A percentile compares a stretch with the other conserved stretches of the same genome.
Evolutionary conservation across 2,888 invertebrate genomes (phyloP).

Genomic region (Dyspetes luteomarginatus): DNA sequence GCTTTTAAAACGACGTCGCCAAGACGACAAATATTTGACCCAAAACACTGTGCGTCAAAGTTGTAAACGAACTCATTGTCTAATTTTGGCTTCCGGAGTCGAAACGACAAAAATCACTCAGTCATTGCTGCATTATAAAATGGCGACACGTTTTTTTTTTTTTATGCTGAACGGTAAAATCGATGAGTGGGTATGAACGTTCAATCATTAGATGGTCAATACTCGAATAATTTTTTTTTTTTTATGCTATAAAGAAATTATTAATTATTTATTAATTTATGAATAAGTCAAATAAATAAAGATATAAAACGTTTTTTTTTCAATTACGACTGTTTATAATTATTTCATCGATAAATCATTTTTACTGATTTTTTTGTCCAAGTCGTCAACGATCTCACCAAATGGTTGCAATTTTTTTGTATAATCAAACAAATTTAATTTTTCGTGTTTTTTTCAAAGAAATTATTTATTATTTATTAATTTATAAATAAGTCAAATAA

Average conservation of each 20-base stretch:
- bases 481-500: background rate
- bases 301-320: background rate
- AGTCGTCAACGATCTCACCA: no score
- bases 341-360: background rate
- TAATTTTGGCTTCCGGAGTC: constrained; percentile 37
- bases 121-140: no score
- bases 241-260: no score
- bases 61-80: constrained; percentile 15
- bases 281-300: background rate
- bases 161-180: no score
- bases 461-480: no score
- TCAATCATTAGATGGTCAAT: no score
- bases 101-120: constrained; percentile 19
- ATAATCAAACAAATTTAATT: no score
- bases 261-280: no score
- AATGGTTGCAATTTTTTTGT: no score
- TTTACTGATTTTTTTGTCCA: background rate
- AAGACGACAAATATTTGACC: constrained; percentile 8
- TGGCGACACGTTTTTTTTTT: no score
- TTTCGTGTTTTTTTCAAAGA: background rate
- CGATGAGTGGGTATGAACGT: no score
- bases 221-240: no score
- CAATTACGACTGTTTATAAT: background rate
- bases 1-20: constrained; percentile 3
- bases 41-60: background rate